A percentile compares a stretch with the other conserved stretches of the same genome.
Conservation (phyloP, 2,113 vertebrate genomes). For the Macquaria australasica region DNA sequence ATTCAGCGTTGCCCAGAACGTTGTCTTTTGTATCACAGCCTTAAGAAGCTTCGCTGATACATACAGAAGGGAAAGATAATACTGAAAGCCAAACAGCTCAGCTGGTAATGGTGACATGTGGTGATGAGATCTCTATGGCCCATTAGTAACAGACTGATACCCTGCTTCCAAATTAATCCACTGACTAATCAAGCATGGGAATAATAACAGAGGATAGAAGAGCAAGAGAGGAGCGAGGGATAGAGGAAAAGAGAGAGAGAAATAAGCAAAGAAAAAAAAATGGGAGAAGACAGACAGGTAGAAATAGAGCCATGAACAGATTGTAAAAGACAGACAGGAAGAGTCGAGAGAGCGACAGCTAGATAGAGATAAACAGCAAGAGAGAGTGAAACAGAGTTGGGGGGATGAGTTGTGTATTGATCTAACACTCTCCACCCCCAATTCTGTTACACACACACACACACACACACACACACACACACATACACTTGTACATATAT, state of each 20-base stretch:
- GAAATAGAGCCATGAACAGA: slow-evolving; percentile 69
- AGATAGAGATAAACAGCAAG: slow-evolving; percentile 73
- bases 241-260: slow-evolving; percentile 41
- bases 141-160: slow-evolving; percentile 85
- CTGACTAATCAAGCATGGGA: slow-evolving; percentile 84
- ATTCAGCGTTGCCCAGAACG: slow-evolving; percentile 43
- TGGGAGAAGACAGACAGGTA: slow-evolving; percentile 76
- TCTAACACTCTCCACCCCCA: slow-evolving; percentile 67
- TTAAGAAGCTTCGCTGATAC: slow-evolving; percentile 49
- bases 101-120: slow-evolving; percentile 79
- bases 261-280: slow-evolving; percentile 48
- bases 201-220: slow-evolving; percentile 75
- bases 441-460: slow-evolving; percentile 58
- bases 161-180: slow-evolving; percentile 85
- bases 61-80: slow-evolving; percentile 66
- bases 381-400: slow-evolving; percentile 65
- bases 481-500: background rate
- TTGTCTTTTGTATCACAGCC: slow-evolving; percentile 40
- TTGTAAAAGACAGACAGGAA: slow-evolving; percentile 73
- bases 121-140: slow-evolving; percentile 83
- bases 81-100: slow-evolving; percentile 81
- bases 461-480: slow-evolving; percentile 2
- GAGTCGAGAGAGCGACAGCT: slow-evolving; percentile 66
- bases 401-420: slow-evolving; percentile 75
- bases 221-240: slow-evolving; percentile 57